These are phyloP conservation scores for Camarhynchus parvulus DNA, from an alignment of 2,113 vertebrate genomes.

Conservation along the genomic window DNA sequence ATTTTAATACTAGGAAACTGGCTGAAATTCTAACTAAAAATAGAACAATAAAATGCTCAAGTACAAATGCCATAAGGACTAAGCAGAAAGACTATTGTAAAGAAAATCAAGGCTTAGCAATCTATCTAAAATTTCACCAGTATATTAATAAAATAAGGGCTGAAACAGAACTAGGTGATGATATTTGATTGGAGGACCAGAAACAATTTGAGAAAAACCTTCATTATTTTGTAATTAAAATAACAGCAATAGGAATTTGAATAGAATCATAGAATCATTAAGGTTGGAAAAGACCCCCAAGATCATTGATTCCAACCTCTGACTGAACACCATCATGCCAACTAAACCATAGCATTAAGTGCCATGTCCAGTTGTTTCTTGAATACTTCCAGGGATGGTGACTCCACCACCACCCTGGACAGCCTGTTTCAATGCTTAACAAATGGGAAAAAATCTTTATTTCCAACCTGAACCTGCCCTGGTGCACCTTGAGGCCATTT, in stretches of 20 bases:
- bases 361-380: not conserved
- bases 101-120: not conserved
- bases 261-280: not conserved
- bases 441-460: not conserved
- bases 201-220: not conserved
- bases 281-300: not conserved
- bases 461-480: not conserved
- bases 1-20: constrained; percentile 45
- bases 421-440: not conserved
- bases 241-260: not conserved
- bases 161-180: not conserved
- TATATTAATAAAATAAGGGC: not conserved
- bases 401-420: not conserved
- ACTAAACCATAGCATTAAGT: not conserved
- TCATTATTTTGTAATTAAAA: not conserved
- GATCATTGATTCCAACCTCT: not conserved
- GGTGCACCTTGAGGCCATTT: not conserved
- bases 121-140: not conserved
- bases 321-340: not conserved
- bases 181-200: not conserved
- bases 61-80: not conserved
- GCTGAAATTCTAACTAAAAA: constrained; percentile 54
- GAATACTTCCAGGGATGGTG: not conserved
- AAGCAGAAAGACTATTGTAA: constrained; percentile 2
- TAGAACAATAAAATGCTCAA: constrained; percentile 45